Conservation (phyloP, 1,140 invertebrate species). For the Ceratosolen fusciceps region DNA sequence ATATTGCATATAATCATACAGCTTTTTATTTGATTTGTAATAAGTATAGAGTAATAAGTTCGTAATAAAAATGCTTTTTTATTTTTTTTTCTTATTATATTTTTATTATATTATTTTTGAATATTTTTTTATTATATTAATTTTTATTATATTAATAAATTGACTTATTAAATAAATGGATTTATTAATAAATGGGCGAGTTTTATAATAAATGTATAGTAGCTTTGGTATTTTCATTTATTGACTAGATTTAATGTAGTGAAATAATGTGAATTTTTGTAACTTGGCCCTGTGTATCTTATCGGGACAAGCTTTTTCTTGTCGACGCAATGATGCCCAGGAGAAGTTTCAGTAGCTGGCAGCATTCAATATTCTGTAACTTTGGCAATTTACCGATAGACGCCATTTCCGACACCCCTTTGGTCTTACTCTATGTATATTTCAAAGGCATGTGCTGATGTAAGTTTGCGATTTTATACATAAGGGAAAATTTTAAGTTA, state of each 20-base stretch:
- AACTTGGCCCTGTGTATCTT: neutral
- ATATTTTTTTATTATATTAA: too few relatives aligned
- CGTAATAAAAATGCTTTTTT: too few relatives aligned
- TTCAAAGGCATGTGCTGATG: neutral
- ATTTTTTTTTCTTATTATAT: too few relatives aligned
- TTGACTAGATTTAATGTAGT: neutral
- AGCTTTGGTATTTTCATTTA: neutral
- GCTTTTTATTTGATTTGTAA: too few relatives aligned
- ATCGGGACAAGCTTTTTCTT: neutral
- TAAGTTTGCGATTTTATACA: slow-evolving; percentile 19
- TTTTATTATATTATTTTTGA: too few relatives aligned
- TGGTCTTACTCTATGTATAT: neutral
- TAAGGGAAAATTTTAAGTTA: slow-evolving; percentile 21
- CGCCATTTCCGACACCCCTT: slow-evolving; percentile 25
- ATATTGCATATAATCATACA: too few relatives aligned
- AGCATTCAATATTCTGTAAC: slow-evolving; percentile 63
- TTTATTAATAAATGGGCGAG: neutral
- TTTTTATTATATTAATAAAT: too few relatives aligned
- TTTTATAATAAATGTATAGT: neutral
- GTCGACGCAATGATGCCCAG: neutral
- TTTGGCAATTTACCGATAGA: slow-evolving; percentile 64
- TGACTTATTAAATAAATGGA: too few relatives aligned
- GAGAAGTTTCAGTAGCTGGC: slow-evolving; percentile 58
- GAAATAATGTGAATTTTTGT: neutral
- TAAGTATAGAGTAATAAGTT: too few relatives aligned